phyloP scores from a whole-genome alignment of 2,888 invertebrate species.

The Raillietiella orientalis region DNA sequence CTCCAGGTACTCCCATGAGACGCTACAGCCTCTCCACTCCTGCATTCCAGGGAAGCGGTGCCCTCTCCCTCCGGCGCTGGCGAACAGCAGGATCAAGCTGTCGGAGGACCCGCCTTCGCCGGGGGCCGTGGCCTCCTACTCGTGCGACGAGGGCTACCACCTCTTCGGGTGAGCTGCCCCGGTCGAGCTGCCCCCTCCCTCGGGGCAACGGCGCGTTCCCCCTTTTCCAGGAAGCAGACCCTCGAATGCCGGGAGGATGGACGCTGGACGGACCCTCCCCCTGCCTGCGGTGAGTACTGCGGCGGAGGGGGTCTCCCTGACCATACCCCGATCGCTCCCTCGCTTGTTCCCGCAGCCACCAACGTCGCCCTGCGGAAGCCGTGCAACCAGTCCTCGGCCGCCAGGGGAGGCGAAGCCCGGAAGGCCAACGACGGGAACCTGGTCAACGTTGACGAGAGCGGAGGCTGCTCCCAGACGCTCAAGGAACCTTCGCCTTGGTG shows the following conservation, averaged over 20 bases:
- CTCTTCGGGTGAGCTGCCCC: conserved; percentile 29
- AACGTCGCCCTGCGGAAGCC: conserved; percentile 21
- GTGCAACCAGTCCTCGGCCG: conserved; percentile 62
- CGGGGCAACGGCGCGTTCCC: background rate
- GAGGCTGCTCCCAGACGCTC: conserved; percentile 60
- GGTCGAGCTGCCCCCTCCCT: background rate
- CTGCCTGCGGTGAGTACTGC: conserved; percentile 7
- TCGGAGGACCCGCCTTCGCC: conserved; percentile 18
- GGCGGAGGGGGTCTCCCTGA: conserved; percentile 2
- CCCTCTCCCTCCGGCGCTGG: conserved; percentile 52
- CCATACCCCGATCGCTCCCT: background rate
- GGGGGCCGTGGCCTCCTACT: conserved; percentile 35
- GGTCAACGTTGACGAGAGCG: conserved; percentile 51
- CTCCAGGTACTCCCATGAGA: too few species aligned
- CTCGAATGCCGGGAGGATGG: conserved; percentile 7
- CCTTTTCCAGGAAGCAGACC: conserved; percentile 5
- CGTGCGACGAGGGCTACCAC: conserved; percentile 61
- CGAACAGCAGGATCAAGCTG: conserved; percentile 37
- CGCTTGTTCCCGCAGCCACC: conserved; percentile 5
- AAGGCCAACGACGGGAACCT: conserved; percentile 65
- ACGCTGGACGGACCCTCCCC: conserved; percentile 7
- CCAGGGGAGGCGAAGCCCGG: conserved; percentile 41
- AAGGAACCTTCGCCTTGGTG: conserved; percentile 74
- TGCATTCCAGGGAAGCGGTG: too few species aligned
- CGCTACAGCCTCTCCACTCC: too few species aligned